Evolutionary conservation across 2,888 invertebrate species (phyloP), one percentile per base, ranked within the genome.

Genomic region (Apodemia zela): DNA sequence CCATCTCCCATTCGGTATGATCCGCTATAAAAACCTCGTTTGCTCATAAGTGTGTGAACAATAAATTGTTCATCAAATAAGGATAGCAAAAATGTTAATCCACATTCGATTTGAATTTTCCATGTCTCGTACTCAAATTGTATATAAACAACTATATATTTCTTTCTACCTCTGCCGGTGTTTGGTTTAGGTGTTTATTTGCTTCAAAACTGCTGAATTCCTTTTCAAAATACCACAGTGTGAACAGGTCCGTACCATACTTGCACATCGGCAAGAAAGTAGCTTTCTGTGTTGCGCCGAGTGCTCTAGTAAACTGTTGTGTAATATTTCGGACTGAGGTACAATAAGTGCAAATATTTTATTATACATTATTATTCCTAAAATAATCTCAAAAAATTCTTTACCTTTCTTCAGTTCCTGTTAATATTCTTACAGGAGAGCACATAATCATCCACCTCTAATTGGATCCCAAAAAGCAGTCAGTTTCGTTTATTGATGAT

Each of bases 141-240:
- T 71, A 67, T 70, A 70, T 72, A 71, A 71, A 75, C 51, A 15
- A 49, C 18, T 71, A 73, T 74, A 72, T 42, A 42, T 3, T 42
- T 42, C n/a, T n/a, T n/a, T n/a, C 87, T 89, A 89, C 88, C 89
- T 89, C 88, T 81, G 76, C 76, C 81, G 89, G 88, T 89, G 88
- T 88, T 87, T 88, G 80, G 73, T 85, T 80, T 80, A 82, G 75
- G 75, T 69, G 59, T 62, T 63, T 65, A 65, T 65, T 63, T 68
- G 66, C 49, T 35, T 35, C 8, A 61, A 58, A 57, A 61, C 61
- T 63, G 63, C 67, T 51, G 13, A 42, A 42, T 42, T 42, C 42
- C 42, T 21, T 17, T 35, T 13, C 17, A 33, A 33, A 8, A 33
- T 33, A 33, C 33, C 7, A 33, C 33, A 33, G 33, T 33, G 33